These are phyloP conservation scores for Lepeophtheirus salmonis DNA, from an alignment of 1,140 invertebrate species.

Conservation along the genomic window DNA sequence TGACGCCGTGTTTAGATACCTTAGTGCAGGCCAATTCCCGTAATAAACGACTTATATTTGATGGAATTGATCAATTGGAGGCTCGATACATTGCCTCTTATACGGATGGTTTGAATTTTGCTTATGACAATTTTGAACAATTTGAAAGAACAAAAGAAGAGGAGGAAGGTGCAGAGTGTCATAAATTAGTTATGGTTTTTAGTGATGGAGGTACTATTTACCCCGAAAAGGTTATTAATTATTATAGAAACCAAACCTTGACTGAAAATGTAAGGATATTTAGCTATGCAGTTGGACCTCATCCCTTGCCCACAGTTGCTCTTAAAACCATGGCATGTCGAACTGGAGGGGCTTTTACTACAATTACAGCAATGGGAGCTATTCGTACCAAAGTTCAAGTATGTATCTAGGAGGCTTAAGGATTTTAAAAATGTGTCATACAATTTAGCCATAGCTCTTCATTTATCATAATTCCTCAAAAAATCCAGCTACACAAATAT, in stretches of 20 bases:
- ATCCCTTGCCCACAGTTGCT: conserved; percentile 28
- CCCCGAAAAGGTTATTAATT: conserved; percentile 34
- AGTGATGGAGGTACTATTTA: conserved; percentile 42
- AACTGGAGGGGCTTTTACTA: conserved; percentile 30
- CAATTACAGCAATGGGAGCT: conserved; percentile 33
- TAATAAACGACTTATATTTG: conserved; percentile 30
- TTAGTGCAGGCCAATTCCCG: conserved; percentile 34
- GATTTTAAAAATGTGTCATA: not conserved
- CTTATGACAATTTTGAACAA: conserved; percentile 31
- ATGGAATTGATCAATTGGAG: conserved; percentile 28
- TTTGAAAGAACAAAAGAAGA: conserved; percentile 21
- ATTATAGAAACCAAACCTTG: conserved; percentile 27
- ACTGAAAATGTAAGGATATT: conserved; percentile 26
- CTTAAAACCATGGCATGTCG: conserved; percentile 27
- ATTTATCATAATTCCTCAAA: not conserved
- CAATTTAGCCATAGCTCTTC: not conserved
- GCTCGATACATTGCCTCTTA: conserved; percentile 36
- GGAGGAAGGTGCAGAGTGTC: conserved; percentile 31
- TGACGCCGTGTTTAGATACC: conserved; percentile 29
- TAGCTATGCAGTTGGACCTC: conserved; percentile 28
- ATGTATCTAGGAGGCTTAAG: conserved; percentile 18
- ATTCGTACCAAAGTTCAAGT: conserved; percentile 35
- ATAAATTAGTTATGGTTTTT: conserved; percentile 41
- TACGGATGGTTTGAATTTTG: conserved; percentile 34
- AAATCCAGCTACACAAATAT: not conserved